Evolutionary conservation across 2,888 invertebrate genomes (phyloP).

Genomic region (Spodoptera picta): DNA sequence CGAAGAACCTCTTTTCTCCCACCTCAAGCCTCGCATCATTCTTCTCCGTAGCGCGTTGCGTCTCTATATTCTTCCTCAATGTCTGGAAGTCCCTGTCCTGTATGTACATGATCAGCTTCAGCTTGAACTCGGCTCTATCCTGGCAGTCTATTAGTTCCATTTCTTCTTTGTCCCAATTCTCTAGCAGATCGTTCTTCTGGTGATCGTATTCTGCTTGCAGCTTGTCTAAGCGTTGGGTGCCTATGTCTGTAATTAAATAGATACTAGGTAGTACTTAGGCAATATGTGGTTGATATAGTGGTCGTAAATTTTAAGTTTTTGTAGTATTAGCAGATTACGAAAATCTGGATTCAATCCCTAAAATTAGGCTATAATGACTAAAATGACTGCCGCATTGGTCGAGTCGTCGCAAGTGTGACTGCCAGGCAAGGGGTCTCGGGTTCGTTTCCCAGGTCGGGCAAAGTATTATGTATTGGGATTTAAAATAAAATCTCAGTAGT

Average conservation of each 20-base stretch:
- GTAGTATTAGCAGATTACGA: no score
- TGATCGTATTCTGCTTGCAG: constrained; percentile 87
- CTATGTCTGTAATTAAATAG: constrained; percentile 78
- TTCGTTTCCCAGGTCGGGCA: no score
- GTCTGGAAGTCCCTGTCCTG: constrained; percentile 81
- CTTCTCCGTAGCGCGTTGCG: constrained; percentile 74
- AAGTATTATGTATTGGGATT: no score
- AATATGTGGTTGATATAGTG: no score
- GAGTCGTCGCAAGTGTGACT: no score
- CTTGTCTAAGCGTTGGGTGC: constrained; percentile 87
- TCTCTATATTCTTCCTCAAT: constrained; percentile 68
- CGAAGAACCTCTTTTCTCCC: constrained; percentile 17
- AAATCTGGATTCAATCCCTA: no score
- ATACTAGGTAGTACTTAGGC: no score
- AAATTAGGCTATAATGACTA: no score
- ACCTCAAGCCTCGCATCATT: constrained; percentile 84
- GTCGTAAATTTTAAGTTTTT: no score
- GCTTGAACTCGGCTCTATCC: constrained; percentile 86
- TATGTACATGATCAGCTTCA: constrained; percentile 89
- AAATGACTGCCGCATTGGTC: no score
- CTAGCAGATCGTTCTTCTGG: constrained; percentile 87
- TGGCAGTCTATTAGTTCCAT: constrained; percentile 84
- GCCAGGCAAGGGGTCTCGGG: no score
- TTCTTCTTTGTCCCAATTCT: constrained; percentile 88
- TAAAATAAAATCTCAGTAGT: no score